Evolutionary conservation across 2,113 vertebrate species (phyloP).

Genomic region (Rissa tridactyla): DNA sequence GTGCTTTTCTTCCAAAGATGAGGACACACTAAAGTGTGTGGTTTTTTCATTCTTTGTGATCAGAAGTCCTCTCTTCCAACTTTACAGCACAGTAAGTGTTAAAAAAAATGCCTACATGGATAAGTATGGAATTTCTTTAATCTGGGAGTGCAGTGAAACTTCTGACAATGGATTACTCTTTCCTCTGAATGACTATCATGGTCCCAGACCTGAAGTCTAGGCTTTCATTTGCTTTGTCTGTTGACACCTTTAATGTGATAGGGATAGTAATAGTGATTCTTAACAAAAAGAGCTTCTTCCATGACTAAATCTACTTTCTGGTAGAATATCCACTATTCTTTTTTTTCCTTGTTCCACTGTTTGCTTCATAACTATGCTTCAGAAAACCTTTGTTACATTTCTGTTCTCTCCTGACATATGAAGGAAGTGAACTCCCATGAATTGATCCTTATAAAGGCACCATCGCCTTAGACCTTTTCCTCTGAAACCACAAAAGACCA

Average conservation of each 20-base stretch:
- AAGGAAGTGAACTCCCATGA: neutral
- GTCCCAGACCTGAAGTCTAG: neutral
- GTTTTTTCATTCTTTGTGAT: neutral
- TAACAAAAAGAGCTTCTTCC: neutral
- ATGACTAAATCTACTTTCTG: neutral
- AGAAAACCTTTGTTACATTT: neutral
- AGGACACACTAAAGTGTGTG: neutral
- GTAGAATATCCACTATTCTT: neutral
- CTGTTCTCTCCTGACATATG: neutral
- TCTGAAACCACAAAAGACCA: neutral
- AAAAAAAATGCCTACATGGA: neutral
- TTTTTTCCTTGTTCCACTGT: neutral
- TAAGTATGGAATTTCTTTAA: neutral
- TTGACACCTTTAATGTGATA: neutral
- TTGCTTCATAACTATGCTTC: neutral
- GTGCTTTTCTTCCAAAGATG: neutral
- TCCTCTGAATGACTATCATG: neutral
- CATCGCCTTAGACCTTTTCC: neutral
- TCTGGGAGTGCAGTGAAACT: neutral
- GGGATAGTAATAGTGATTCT: neutral
- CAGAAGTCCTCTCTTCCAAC: neutral
- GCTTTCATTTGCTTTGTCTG: neutral
- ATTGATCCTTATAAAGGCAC: neutral
- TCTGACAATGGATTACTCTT: neutral
- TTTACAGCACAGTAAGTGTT: neutral